A percentile compares a stretch with the other conserved stretches of the same genome.
Evolutionary conservation across 2,113 vertebrate genomes (phyloP).

Genomic region (Poecile atricapillus): DNA sequence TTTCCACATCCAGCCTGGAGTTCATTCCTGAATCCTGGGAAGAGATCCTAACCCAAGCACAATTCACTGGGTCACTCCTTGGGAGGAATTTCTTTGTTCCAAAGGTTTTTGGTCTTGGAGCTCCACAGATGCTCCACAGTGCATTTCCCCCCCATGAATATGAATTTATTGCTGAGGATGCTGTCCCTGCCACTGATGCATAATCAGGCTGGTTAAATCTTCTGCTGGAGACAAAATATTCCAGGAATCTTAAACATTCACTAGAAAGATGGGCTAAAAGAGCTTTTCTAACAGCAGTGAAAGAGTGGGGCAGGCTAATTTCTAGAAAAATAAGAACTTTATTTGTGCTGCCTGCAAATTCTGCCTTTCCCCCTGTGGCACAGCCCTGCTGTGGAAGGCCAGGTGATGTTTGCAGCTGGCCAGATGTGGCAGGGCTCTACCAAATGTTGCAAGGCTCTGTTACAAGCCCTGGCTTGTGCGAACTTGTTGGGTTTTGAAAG

Average conservation of each 20-base stretch:
- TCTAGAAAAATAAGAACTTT: neutral
- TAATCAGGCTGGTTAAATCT: slow-evolving; percentile 9
- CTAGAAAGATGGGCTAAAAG: neutral
- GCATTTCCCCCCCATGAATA: neutral
- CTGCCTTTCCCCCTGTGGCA: neutral
- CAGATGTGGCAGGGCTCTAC: slow-evolving; percentile 7
- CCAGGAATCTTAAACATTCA: slow-evolving; percentile 59
- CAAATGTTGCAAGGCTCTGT: neutral
- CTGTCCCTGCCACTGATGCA: neutral
- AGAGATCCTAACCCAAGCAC: neutral
- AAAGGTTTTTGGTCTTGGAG: neutral
- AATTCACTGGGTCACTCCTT: neutral
- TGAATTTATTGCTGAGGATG: slow-evolving; percentile 21
- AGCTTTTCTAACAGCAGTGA: neutral
- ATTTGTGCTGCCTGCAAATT: neutral
- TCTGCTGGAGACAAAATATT: slow-evolving; percentile 54
- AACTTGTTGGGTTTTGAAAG: slow-evolving; percentile 9
- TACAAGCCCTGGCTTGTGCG: neutral
- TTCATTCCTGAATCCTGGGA: neutral
- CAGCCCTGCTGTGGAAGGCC: neutral
- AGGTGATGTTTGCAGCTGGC: slow-evolving; percentile 5
- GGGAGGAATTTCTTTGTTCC: slow-evolving; percentile 24
- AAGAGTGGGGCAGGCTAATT: neutral
- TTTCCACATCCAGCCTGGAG: neutral
- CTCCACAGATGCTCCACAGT: neutral